These are phyloP conservation scores for Hypsibius dujardini DNA, from an alignment of 1,140 invertebrate species.

Conservation along the genomic window DNA sequence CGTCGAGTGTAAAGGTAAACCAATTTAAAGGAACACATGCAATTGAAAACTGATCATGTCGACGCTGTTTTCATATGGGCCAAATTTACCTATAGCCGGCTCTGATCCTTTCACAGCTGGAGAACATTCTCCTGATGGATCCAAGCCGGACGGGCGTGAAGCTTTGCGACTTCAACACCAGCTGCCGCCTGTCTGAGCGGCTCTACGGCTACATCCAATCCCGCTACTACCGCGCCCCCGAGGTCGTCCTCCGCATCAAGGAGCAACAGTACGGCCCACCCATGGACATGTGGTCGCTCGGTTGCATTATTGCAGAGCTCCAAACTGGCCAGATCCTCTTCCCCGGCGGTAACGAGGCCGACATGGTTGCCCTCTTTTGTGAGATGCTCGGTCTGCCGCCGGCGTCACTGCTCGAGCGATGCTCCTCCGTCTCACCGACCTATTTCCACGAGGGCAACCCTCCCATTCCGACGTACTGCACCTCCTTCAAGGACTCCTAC, in stretches of 20 bases:
- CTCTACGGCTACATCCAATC: slow-evolving; percentile 25
- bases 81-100: no score
- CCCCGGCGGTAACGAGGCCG: slow-evolving; percentile 21
- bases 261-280: slow-evolving; percentile 20
- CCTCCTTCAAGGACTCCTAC: not conserved
- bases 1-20: no score
- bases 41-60: no score
- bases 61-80: no score
- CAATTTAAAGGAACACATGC: no score
- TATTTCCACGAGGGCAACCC: not conserved
- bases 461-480: not conserved
- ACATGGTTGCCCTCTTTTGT: slow-evolving; percentile 21
- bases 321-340: slow-evolving; percentile 22
- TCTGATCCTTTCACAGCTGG: slow-evolving; percentile 22
- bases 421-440: not conserved
- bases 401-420: slow-evolving; percentile 25
- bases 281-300: slow-evolving; percentile 33
- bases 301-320: slow-evolving; percentile 25
- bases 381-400: slow-evolving; percentile 20
- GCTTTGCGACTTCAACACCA: slow-evolving; percentile 22
- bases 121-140: slow-evolving; percentile 24
- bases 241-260: slow-evolving; percentile 27
- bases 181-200: slow-evolving; percentile 20
- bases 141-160: slow-evolving; percentile 19
- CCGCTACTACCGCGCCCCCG: slow-evolving; percentile 25